phyloP scores from a whole-genome alignment of 2,113 vertebrate species.

The Tauraco erythrolophus region DNA sequence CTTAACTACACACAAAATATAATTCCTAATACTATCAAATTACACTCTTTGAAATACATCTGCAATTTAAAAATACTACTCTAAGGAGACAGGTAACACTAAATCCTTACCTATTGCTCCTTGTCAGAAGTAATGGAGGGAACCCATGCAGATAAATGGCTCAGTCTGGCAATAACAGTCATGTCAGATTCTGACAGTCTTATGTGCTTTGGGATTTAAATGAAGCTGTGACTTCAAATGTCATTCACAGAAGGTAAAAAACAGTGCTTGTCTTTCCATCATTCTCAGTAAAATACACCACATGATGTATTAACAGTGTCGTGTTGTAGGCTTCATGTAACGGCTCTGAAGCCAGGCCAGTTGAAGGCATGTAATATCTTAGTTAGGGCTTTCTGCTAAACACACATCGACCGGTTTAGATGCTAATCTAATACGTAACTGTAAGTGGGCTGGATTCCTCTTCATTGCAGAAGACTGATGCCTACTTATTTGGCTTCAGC shows the following conservation, averaged over 20 bases:
- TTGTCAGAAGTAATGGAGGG: conserved; percentile 1
- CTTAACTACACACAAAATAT: neutral
- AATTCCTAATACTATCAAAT: neutral
- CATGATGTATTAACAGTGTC: neutral
- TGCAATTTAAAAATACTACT: neutral
- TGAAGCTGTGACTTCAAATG: conserved; percentile 9
- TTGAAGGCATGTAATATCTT: neutral
- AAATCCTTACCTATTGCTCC: neutral
- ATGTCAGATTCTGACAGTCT: neutral
- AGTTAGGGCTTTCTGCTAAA: neutral
- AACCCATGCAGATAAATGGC: neutral
- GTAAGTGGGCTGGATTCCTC: neutral
- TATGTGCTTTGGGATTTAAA: conserved; percentile 8
- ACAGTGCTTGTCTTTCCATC: neutral
- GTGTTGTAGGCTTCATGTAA: neutral
- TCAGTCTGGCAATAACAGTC: neutral
- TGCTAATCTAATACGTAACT: neutral
- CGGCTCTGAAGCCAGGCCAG: neutral
- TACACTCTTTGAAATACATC: neutral
- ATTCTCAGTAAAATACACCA: neutral
- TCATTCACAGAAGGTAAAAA: neutral
- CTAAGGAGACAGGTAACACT: neutral
- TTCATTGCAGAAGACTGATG: neutral
- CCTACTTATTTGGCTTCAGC: neutral
- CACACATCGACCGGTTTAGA: neutral